Conservation (phyloP, 2,888 invertebrate species). For the Cryptocephalus primarius region DNA sequence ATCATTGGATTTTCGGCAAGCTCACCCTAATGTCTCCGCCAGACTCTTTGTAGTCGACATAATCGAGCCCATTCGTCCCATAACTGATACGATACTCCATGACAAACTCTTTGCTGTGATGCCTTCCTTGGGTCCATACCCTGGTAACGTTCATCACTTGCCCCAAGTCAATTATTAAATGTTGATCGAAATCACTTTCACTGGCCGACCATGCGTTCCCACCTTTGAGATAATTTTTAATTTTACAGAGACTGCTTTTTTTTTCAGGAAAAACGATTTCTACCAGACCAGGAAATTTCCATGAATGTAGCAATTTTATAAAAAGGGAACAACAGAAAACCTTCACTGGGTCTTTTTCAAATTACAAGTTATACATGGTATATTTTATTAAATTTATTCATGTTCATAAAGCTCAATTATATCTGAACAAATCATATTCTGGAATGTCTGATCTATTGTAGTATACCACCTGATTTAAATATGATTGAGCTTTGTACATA, state of each 20-base stretch:
- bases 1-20: background rate
- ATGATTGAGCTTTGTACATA: too few relatives aligned
- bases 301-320: too few relatives aligned
- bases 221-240: slow-evolving; percentile 43
- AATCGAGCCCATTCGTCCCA: slow-evolving; percentile 83
- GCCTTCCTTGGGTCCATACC: slow-evolving; percentile 82
- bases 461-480: too few relatives aligned
- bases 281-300: background rate
- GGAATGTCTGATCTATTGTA: too few relatives aligned
- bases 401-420: too few relatives aligned
- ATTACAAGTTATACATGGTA: too few relatives aligned
- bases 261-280: slow-evolving; percentile 1
- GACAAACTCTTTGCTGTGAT: slow-evolving; percentile 83
- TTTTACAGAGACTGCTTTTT: too few relatives aligned
- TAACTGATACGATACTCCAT: slow-evolving; percentile 91
- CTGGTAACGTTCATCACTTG: slow-evolving; percentile 78
- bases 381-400: too few relatives aligned
- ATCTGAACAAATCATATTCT: too few relatives aligned
- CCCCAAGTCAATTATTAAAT: slow-evolving; percentile 82
- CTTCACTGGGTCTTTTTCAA: too few relatives aligned
- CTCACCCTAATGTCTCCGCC: slow-evolving; percentile 84
- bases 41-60: slow-evolving; percentile 78
- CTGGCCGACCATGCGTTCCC: slow-evolving; percentile 87
- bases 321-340: too few relatives aligned
- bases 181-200: slow-evolving; percentile 86